Evolutionary conservation across 2,113 vertebrate genomes (phyloP).

Genomic region (Gobiocypris rarus): DNA sequence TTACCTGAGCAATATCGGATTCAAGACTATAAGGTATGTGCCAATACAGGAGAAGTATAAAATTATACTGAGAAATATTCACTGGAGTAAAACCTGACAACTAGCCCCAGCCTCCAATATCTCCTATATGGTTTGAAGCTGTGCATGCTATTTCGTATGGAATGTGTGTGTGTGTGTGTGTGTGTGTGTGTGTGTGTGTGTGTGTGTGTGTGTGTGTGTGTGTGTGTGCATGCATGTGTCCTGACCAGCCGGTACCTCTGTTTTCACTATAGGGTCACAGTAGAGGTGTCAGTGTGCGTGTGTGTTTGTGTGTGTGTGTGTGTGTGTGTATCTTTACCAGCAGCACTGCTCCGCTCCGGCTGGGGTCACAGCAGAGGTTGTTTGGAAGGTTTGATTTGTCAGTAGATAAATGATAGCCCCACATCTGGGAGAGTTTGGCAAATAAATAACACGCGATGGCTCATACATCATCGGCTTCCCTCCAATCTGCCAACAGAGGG

Average conservation of each 20-base stretch:
- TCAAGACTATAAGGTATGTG: neutral
- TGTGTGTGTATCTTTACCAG: slow-evolving; percentile 42
- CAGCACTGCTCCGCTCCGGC: slow-evolving; percentile 42
- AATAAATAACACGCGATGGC: slow-evolving; percentile 89
- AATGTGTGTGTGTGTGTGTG: neutral
- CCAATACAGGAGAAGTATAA: neutral
- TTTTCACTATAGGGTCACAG: slow-evolving; percentile 30
- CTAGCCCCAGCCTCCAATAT: neutral
- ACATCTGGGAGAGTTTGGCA: slow-evolving; percentile 93
- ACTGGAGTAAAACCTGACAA: neutral
- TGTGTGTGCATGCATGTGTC: neutral
- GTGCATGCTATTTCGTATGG: too few relatives aligned
- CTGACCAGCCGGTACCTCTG: neutral
- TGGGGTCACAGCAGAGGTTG: slow-evolving; percentile 83
- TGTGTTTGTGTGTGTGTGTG: slow-evolving; percentile 7
- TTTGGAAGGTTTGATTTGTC: slow-evolving; percentile 88
- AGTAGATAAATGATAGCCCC: slow-evolving; percentile 89
- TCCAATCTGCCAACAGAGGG: slow-evolving; percentile 79
- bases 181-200: too few relatives aligned
- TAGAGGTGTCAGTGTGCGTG: slow-evolving; percentile 19
- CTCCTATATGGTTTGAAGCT: neutral
- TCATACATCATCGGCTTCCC: slow-evolving; percentile 88
- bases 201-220: neutral
- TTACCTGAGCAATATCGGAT: neutral
- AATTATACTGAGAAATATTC: neutral